Base-by-base conservation (phyloP, 1,140 invertebrate species). In the Paracyclopina nana region DNA sequence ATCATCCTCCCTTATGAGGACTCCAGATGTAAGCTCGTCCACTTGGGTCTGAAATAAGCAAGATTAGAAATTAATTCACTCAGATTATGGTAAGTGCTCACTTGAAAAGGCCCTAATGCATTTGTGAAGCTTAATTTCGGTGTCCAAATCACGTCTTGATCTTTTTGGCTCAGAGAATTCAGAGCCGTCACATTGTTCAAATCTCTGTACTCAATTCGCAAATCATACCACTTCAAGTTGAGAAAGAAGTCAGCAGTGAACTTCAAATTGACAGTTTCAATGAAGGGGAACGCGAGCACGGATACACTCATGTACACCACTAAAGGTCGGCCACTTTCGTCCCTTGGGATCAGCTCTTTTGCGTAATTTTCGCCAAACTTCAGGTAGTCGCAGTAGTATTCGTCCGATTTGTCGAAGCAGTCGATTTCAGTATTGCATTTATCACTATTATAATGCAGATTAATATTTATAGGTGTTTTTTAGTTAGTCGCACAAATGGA, bases 61-160 rank as follows among this genome's bases (percentile, higher is more conserved):
- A 31, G 9, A 31, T n/a, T 9, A 31, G 9, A 31, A 31, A 31
- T n/a, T 31, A 11, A 31, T 31, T 31, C 14, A 11, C 9, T n/a
- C 14, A 11, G 30, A 9, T 9, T 31, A n/a, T n/a, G 30, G 30
- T 31, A 31, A 11, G 9, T 31, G n/a, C 14, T 31, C 14, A n/a
- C 14, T 31, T 52, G 38, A 52, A 44, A 52, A 12, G 50, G 50
- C 4, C 50, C 50, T 3, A 52, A 27, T 16, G 50, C 50, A 44
- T 52, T 52, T 16, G 27, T 18, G 24, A 52, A 52, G 25, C 38
- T 41, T n/a, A 52, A 20, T 27, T 43, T 18, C 1, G 50, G 50
- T 4, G 50, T 46, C 50, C 50, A 52, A 6, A 52, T 44, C 9
- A n/a, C 43, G 11, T 46, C 27, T 27, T 42, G 16, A 8, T 46